phyloP scores from a whole-genome alignment of 2,113 vertebrate genomes.

The Kryptolebias marmoratus region DNA sequence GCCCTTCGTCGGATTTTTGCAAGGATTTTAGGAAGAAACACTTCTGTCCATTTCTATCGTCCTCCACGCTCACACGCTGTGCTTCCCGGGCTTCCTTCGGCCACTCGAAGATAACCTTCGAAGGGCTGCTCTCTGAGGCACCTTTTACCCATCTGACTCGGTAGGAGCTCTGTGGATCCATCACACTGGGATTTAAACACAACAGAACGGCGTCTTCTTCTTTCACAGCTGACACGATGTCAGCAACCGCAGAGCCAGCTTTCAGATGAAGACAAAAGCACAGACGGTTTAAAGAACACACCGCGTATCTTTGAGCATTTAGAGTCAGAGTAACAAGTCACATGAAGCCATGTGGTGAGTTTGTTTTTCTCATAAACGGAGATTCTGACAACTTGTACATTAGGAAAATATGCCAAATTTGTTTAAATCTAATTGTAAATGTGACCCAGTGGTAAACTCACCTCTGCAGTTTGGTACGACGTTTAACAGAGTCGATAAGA shows the following conservation, averaged over 20 bases:
- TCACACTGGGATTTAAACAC: slow-evolving; percentile 25
- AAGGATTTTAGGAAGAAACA: slow-evolving; percentile 39
- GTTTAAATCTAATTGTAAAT: neutral
- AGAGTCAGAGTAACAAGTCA: too few species aligned
- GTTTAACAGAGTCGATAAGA: slow-evolving; percentile 11
- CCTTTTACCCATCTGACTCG: slow-evolving; percentile 41
- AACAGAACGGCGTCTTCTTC: slow-evolving; percentile 30
- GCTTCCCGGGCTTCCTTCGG: slow-evolving; percentile 1
- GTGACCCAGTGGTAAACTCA: slow-evolving; percentile 20
- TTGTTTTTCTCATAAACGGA: too few species aligned
- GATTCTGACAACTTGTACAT: neutral
- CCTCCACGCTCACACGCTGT: slow-evolving; percentile 1
- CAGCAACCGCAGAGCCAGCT: neutral
- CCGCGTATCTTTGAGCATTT: too few species aligned
- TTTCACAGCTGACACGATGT: neutral
- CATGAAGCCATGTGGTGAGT: too few species aligned
- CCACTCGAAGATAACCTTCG: slow-evolving; percentile 14
- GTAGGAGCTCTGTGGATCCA: neutral
- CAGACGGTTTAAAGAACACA: too few species aligned
- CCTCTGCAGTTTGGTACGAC: slow-evolving; percentile 35
- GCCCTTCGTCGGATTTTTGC: slow-evolving; percentile 42
- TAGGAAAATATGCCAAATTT: neutral
- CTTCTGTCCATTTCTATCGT: slow-evolving; percentile 9
- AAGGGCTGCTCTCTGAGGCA: neutral
- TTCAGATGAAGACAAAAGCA: neutral